Base-by-base conservation (phyloP, 92 coral and sea anemone genomes). In the Siderastrea siderea region DNA sequence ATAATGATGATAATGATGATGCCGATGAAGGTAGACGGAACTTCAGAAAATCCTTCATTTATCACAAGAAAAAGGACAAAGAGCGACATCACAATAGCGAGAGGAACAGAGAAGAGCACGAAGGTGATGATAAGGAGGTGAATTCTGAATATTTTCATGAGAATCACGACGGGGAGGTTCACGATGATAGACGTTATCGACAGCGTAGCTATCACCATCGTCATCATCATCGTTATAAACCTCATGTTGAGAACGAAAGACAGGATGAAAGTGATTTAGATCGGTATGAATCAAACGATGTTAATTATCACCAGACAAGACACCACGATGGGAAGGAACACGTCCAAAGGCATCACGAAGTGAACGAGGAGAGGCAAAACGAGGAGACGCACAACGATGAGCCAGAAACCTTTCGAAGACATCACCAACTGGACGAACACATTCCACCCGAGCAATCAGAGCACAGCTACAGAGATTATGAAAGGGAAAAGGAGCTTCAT, bases 201-300 rank as follows among this genome's bases (percentile, higher is more conserved):
- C 11, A 16, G 26, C 7, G 48, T 10, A 70, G 54, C 15, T 6
- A 19, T 43, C 51, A 82, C 12, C 59, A 70, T 47, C 77, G 49
- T 26, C 86, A 69, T 69, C 51, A 71, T 57, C 62, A 71, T 57
- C 77, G 45, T 57, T n/a, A 54, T 45, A 58, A 46, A 82, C 69
- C 58, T 17, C 58, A 3, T 11, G 19, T 74, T 5, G 80, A 64
- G 26, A 79, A 73, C 4, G 61, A 90, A 16, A 49, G 69, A 43
- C 69, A 85, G 38, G 78, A 80, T 17, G 84, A 86, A 51, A 80
- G 10, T 16, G 47, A 65, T 60, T 80, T 57, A 81, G 63, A 67
- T 4, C 83, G 62, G 7, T 74, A 85, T 49, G 82, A 51, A 71
- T 61, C 68, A 72, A 17, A 55, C 15, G 67, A 51, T 4, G 78